Evolutionary conservation across 2,888 invertebrate species (phyloP).

Genomic region (Pseudeuparius sepicola): DNA sequence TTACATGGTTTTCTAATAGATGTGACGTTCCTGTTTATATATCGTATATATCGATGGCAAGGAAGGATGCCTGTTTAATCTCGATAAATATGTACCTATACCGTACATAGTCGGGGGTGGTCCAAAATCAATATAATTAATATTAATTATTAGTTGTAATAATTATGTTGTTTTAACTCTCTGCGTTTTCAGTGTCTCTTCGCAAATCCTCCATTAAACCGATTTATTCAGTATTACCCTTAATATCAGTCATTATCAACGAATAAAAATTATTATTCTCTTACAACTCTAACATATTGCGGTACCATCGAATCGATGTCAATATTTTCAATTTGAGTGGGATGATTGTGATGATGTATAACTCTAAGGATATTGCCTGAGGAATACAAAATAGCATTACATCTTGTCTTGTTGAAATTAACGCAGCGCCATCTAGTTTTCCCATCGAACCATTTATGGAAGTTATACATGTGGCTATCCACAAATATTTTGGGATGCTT

Average conservation of each 20-base stretch:
- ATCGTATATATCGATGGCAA: too few relatives aligned
- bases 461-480: conserved; percentile 21
- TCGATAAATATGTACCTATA: too few relatives aligned
- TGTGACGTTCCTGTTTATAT: too few relatives aligned
- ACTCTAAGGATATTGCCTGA: conserved; percentile 15
- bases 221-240: too few relatives aligned
- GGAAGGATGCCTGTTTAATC: too few relatives aligned
- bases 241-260: background rate
- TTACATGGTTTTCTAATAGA: too few relatives aligned
- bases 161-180: too few relatives aligned
- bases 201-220: too few relatives aligned
- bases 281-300: conserved; percentile 12
- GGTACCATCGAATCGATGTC: conserved; percentile 11
- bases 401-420: conserved; percentile 21
- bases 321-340: conserved; percentile 9
- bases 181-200: too few relatives aligned
- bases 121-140: too few relatives aligned
- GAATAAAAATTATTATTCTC: conserved; percentile 4
- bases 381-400: conserved; percentile 19
- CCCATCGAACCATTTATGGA: conserved; percentile 20
- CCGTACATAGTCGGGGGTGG: too few relatives aligned
- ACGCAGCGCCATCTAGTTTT: conserved; percentile 28
- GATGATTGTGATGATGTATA: conserved; percentile 18
- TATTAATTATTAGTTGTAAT: too few relatives aligned
- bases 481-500: conserved; percentile 26